phyloP scores from a whole-genome alignment of 2,113 vertebrate species.

The Lepidothrix coronata region DNA sequence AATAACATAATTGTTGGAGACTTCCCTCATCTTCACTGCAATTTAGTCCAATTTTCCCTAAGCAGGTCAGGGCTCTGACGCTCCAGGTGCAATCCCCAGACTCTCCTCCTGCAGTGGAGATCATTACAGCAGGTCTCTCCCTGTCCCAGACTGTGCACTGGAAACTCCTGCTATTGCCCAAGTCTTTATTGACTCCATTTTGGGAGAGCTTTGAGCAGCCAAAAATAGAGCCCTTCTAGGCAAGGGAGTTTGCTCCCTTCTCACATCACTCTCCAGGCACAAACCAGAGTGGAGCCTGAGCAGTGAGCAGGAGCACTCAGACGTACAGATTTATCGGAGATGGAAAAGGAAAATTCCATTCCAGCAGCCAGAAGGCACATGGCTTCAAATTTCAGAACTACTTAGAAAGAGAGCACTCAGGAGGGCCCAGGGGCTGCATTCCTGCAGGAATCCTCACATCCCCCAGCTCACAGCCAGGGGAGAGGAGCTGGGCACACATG shows the following conservation, averaged over 20 bases:
- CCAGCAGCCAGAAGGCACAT: neutral
- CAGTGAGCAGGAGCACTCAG: neutral
- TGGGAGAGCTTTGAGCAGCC: neutral
- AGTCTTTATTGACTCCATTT: neutral
- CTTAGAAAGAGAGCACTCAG: neutral
- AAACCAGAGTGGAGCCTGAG: neutral
- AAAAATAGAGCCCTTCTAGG: neutral
- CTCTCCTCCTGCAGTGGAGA: neutral
- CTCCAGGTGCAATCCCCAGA: neutral
- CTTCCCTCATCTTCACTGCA: neutral
- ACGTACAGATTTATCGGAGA: neutral
- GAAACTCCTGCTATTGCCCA: neutral
- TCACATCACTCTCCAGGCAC: neutral
- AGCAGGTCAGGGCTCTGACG: neutral
- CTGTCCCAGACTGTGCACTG: neutral
- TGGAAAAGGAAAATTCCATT: neutral
- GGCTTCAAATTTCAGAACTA: slow-evolving; percentile 22
- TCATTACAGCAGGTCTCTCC: neutral
- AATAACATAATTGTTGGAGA: neutral
- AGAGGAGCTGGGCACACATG: neutral
- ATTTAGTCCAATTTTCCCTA: neutral
- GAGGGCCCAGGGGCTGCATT: neutral
- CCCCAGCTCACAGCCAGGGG: neutral
- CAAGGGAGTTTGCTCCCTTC: neutral
- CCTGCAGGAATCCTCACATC: neutral